These are phyloP conservation scores for Dione juno DNA, from an alignment of 2,888 invertebrate species.

Conservation along the genomic window DNA sequence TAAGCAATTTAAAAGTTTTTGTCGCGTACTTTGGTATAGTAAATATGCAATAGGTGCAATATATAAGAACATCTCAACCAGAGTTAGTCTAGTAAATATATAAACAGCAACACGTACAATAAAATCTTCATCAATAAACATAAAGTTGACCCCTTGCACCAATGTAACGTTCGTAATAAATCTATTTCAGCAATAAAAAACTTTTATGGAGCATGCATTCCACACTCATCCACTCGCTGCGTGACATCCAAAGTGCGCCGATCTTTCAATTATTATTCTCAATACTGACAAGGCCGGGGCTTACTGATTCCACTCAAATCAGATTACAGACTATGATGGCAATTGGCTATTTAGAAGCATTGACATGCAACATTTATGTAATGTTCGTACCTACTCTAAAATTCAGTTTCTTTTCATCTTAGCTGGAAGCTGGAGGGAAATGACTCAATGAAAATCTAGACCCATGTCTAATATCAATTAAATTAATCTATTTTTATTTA, in stretches of 20 bases:
- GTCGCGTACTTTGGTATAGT: too few relatives aligned
- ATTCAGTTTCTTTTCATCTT: neutral
- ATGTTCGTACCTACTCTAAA: neutral
- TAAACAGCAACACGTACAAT: neutral
- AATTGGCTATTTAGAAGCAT: slow-evolving; percentile 44
- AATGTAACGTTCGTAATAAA: slow-evolving; percentile 6
- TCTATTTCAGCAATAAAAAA: slow-evolving; percentile 40
- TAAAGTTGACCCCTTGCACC: slow-evolving; percentile 22
- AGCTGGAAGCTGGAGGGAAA: too few relatives aligned
- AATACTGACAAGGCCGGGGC: slow-evolving; percentile 73
- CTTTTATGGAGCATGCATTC: slow-evolving; percentile 38
- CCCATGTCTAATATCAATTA: too few relatives aligned
- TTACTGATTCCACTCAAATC: slow-evolving; percentile 61
- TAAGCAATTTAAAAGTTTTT: too few relatives aligned
- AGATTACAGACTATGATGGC: slow-evolving; percentile 55
- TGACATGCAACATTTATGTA: slow-evolving; percentile 34
- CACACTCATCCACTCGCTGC: slow-evolving; percentile 35
- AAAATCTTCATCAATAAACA: neutral
- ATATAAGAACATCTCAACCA: too few relatives aligned
- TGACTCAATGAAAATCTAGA: too few relatives aligned
- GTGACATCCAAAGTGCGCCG: slow-evolving; percentile 66
- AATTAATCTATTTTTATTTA: too few relatives aligned
- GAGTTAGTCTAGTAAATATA: neutral
- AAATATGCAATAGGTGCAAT: too few relatives aligned
- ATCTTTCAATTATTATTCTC: slow-evolving; percentile 71